Evolutionary conservation across 1,140 invertebrate genomes (phyloP), one percentile per base, ranked within the genome.

Genomic region (Drosophila obscura): DNA sequence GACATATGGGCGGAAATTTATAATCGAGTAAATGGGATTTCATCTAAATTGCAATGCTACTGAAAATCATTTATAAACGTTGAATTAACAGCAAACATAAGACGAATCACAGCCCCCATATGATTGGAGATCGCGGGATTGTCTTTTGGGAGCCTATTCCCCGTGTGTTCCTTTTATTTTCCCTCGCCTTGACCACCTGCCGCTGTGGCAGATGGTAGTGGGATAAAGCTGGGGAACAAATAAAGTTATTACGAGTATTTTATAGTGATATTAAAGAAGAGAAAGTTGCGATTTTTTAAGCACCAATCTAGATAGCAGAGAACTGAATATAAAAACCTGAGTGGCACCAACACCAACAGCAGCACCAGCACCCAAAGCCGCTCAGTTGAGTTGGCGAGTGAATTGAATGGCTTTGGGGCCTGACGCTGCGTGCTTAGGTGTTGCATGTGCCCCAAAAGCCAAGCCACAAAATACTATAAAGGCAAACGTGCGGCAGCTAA

Each of bases 31-130:
- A 75, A 57, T 79, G 65, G 52, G 80, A 71, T 84, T 71, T 48
- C 51, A 80, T 71, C 77, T 71, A 77, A 85, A 85, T 85, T 84
- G 73, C 81, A 74, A 55, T 35, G 73, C 46, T 58, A 50, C 62
- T 65, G 46, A 66, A 83, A 80, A 68, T 65, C 74, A 84, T 84
- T 84, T 80, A 73, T 77, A 62, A 71, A 45, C 65, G 52, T 60
- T 65, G 24, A 52, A 77, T 49, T 67, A 53, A 60, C 61, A 57
- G 50, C 55, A 77, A 64, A 68, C 56, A 24, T 43, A 44, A 63
- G 51, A 74, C 52, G 77, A 72, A 79, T 76, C 72, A 74, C 56
- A 53, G 51, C 13, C 35, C n/a, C 57, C 41, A 52, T 46, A 45
- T 65, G 69, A 22, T 46, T 43, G 41, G 43, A 64, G 46, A 11